phyloP scores from a whole-genome alignment of 2,888 invertebrate species.

The Gastrophysa polygoni region DNA sequence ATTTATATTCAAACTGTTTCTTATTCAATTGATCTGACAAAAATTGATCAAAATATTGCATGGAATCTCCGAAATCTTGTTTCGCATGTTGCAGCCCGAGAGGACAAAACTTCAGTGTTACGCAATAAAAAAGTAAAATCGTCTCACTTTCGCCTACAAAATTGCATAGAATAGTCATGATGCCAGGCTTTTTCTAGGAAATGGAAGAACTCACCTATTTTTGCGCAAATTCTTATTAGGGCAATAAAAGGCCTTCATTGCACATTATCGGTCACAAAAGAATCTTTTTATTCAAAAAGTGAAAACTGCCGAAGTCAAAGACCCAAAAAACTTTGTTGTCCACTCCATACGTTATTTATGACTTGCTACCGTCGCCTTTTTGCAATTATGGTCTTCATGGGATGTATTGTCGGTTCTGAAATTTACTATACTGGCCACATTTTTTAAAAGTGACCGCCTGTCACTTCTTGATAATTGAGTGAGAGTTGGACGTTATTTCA shows the following conservation, averaged over 20 bases:
- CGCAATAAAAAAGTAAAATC: conserved; percentile 20
- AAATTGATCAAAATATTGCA: too few relatives aligned
- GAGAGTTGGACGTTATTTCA: conserved; percentile 26
- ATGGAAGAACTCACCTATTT: conserved; percentile 28
- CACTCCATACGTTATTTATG: conserved; percentile 30
- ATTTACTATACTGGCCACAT: conserved; percentile 31
- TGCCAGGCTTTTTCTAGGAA: conserved; percentile 26
- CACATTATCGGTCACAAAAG: conserved; percentile 32
- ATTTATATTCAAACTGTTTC: too few relatives aligned
- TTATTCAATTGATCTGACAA: too few relatives aligned
- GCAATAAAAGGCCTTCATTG: conserved; percentile 38
- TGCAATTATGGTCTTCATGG: conserved; percentile 40
- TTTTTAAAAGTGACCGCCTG: conserved; percentile 34
- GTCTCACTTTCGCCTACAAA: conserved; percentile 13
- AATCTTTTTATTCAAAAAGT: conserved; percentile 35
- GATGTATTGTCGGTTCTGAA: conserved; percentile 34
- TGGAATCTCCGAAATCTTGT: background rate
- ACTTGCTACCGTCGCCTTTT: conserved; percentile 41
- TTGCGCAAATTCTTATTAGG: conserved; percentile 38
- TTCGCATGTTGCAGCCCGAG: background rate
- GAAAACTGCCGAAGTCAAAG: conserved; percentile 30
- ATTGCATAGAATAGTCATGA: conserved; percentile 18
- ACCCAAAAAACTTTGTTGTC: conserved; percentile 26
- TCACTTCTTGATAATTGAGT: conserved; percentile 25
- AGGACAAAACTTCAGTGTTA: background rate